Conservation (phyloP, 1,140 invertebrate genomes). For the Coenobita brevimanus region DNA sequence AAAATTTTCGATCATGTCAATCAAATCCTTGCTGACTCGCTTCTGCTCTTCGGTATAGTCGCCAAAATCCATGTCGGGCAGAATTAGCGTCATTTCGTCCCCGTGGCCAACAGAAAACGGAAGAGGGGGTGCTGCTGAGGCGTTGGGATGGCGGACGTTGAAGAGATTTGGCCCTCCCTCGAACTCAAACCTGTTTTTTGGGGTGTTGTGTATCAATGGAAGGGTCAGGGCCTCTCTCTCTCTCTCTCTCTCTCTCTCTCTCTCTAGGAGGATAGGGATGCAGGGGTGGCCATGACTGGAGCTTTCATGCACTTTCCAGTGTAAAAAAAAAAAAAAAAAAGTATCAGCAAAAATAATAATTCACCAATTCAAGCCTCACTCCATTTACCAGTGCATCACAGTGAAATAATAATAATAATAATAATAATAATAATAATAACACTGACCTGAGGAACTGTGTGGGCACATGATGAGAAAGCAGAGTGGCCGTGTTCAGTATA, state of each 20-base stretch:
- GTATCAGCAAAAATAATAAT: no score
- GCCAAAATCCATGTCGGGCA: background rate
- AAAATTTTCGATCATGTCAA: slow-evolving; percentile 36
- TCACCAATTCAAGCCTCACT: no score
- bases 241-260: background rate
- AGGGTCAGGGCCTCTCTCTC: background rate
- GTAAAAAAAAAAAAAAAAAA: no score
- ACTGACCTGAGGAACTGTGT: slow-evolving; percentile 28
- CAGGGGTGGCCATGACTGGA: background rate
- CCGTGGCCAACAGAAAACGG: slow-evolving; percentile 30
- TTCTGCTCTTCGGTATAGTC: background rate
- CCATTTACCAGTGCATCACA: no score
- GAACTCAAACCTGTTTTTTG: slow-evolving; percentile 24
- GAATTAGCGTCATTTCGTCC: slow-evolving; percentile 11
- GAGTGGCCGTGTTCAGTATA: slow-evolving; percentile 9
- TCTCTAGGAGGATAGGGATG: background rate
- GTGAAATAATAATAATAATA: background rate
- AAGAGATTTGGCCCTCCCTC: slow-evolving; percentile 29
- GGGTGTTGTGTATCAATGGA: background rate
- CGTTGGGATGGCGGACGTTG: slow-evolving; percentile 7
- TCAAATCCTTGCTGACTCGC: background rate
- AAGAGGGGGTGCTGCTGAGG: slow-evolving; percentile 20
- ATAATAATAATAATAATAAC: background rate
- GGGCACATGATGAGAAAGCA: slow-evolving; percentile 2
- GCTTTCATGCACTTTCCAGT: background rate